Evolutionary conservation across 2,113 vertebrate species (phyloP), one percentile per base, ranked within the genome.

Genomic region (Tragelaphus strepsiceros): DNA sequence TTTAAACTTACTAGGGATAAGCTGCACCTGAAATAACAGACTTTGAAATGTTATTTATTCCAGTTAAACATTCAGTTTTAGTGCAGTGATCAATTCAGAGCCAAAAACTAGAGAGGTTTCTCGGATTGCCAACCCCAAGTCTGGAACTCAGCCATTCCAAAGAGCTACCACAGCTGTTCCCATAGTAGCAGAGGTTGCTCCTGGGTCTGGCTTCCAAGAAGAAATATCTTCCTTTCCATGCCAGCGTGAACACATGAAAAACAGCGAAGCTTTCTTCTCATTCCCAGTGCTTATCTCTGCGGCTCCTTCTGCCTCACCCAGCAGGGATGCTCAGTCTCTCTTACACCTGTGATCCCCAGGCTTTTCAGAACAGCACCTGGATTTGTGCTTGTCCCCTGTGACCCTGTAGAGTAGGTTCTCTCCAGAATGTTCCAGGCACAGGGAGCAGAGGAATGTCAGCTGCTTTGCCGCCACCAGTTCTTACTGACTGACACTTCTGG

Each of bases 21-120:
- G 94, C 97, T 98, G 98, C 98, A 98, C 98, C 98, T 98, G 98
- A 98, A 99, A 98, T 97, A 98, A 99, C 98, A 98, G 91, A 98
- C 93, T 94, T 97, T 82, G 88, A 98, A 98, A 97, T 98, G 97
- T 98, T 99, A 98, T 98, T 98, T 98, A 98, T 98, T 98, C 96
- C 95, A 98, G 97, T 97, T 98, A 98, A 98, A 99, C 97, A 97
- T 98, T 99, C 98, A 88, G 96, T 98, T 95, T 97, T 97, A 96
- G 96, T 98, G 97, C 97, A 98, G 98, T 98, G 98, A 98, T 98
- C 98, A 97, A 67, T 96, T 98, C 97, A 90, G 98, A 98, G 98
- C 96, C 98, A 97, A 97, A 96, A 97, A 91, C 83, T 93, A 4
- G 62, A 98, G 97, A 97, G 95, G 88, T 87, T 98, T 94, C 97